Evolutionary conservation across 2,888 invertebrate species (phyloP).

Genomic region (Cylloceria caligata): DNA sequence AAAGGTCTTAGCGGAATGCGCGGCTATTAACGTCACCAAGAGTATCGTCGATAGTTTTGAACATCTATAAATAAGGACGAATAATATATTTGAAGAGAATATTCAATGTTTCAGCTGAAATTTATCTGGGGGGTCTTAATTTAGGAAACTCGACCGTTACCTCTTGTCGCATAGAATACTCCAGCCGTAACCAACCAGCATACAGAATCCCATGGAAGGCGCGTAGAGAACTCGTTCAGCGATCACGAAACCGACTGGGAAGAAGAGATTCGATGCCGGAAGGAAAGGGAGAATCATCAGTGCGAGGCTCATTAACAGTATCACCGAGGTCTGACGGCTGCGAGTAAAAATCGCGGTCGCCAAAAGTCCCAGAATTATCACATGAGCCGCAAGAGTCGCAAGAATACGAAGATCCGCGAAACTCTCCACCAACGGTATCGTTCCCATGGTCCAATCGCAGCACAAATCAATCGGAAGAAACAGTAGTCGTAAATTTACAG

Average conservation of each 20-base stretch:
- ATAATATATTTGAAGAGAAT: background rate
- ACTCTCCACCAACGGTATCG: constrained; percentile 93
- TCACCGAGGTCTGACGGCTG: constrained; percentile 88
- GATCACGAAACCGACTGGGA: constrained; percentile 98
- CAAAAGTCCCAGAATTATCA: constrained; percentile 87
- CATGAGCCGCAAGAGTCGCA: constrained; percentile 90
- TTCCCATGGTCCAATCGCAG: constrained; percentile 99
- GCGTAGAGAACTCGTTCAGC: constrained; percentile 98
- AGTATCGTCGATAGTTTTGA: constrained; percentile 89
- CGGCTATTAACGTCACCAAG: constrained; percentile 89
- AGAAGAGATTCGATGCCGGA: constrained; percentile 98
- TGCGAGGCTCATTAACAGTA: constrained; percentile 92
- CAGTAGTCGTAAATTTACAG: constrained; percentile 95
- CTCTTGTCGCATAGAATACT: constrained; percentile 88
- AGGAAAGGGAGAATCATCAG: constrained; percentile 96
- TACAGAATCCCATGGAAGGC: constrained; percentile 99
- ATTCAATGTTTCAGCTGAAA: constrained; percentile 60
- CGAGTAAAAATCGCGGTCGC: constrained; percentile 86
- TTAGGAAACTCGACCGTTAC: constrained; percentile 73
- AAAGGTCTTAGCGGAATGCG: constrained; percentile 94
- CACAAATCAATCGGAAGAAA: constrained; percentile 95
- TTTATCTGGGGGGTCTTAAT: constrained; percentile 32
- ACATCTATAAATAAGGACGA: constrained; percentile 77
- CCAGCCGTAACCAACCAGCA: constrained; percentile 96
- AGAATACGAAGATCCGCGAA: constrained; percentile 93